A percentile compares a stretch with the other conserved stretches of the same genome.
Conservation (phyloP, 2,797 vertebrate genomes). For the Borostomias antarcticus region DNA sequence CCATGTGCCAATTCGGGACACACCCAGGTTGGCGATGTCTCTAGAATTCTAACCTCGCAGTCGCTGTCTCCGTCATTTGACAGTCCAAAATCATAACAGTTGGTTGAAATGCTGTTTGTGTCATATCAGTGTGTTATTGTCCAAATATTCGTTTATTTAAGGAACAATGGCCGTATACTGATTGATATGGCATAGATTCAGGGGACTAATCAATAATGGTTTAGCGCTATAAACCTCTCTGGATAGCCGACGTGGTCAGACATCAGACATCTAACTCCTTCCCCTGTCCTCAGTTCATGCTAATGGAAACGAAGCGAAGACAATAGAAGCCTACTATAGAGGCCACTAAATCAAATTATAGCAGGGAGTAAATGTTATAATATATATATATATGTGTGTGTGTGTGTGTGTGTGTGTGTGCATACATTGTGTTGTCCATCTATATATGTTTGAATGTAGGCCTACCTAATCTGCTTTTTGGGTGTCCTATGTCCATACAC, state of each 20-base stretch:
- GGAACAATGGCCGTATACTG: constrained; percentile 37
- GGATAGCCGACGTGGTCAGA: constrained; percentile 61
- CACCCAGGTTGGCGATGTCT: constrained; percentile 82
- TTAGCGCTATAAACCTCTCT: constrained; percentile 50
- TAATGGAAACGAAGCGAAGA: constrained; percentile 22
- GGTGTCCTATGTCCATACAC: neutral
- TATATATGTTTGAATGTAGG: neutral
- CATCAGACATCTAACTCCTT: constrained; percentile 48
- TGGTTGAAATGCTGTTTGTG: constrained; percentile 39
- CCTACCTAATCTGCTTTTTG: neutral
- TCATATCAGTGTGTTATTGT: constrained; percentile 36
- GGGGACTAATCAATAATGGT: constrained; percentile 63
- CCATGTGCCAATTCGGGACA: constrained; percentile 81
- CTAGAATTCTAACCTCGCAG: constrained; percentile 72
- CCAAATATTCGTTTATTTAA: constrained; percentile 48
- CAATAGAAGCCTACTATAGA: neutral
- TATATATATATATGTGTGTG: neutral
- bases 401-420: constrained; percentile 15
- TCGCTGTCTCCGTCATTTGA: constrained; percentile 27
- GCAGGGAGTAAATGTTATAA: no score
- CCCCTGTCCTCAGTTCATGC: constrained; percentile 11
- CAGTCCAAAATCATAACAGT: constrained; percentile 41
- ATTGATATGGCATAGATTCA: constrained; percentile 56
- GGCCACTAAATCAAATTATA: no score
- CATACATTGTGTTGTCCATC: no score